phyloP scores from a whole-genome alignment of 2,888 invertebrate species.

The Periphyllus acericola region DNA sequence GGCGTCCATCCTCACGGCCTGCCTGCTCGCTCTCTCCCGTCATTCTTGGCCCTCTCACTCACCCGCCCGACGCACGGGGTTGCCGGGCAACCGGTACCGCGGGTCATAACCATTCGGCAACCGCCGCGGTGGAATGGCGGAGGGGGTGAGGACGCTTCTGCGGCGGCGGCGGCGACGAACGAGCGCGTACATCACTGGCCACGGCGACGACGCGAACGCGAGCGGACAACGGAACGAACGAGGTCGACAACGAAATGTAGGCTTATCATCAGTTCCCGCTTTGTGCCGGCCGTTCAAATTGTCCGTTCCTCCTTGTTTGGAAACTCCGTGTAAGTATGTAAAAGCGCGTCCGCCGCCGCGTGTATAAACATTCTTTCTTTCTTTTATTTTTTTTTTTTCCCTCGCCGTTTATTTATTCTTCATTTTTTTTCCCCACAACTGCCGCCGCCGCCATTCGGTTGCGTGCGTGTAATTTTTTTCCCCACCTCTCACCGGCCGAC shows the following conservation, averaged over 20 bases:
- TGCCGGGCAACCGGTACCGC: slow-evolving; percentile 26
- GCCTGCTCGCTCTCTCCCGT: slow-evolving; percentile 5
- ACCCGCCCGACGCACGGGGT: not conserved
- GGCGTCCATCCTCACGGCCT: not conserved
- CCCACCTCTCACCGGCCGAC: not conserved
- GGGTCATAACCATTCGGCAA: not conserved
- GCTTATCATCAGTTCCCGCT: slow-evolving; percentile 65
- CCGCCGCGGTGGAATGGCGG: not conserved
- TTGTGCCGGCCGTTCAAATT: slow-evolving; percentile 64
- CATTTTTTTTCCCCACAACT: slow-evolving; percentile 55
- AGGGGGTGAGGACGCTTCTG: not conserved
- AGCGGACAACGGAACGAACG: slow-evolving; percentile 68
- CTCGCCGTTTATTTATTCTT: slow-evolving; percentile 54
- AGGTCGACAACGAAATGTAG: slow-evolving; percentile 70
- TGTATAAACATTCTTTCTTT: slow-evolving; percentile 62
- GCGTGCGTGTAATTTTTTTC: slow-evolving; percentile 11
- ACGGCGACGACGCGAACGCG: slow-evolving; percentile 60
- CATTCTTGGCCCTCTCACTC: not conserved
- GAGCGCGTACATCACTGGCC: slow-evolving; percentile 11
- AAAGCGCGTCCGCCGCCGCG: slow-evolving; percentile 42
- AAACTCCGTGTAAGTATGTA: slow-evolving; percentile 62
- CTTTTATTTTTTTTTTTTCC: slow-evolving; percentile 58
- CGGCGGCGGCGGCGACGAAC: not conserved
- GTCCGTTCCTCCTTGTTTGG: slow-evolving; percentile 64
- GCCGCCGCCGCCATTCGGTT: slow-evolving; percentile 1